Evolutionary conservation across 2,888 invertebrate species (phyloP).

Genomic region (Caradrina clavipalpis): DNA sequence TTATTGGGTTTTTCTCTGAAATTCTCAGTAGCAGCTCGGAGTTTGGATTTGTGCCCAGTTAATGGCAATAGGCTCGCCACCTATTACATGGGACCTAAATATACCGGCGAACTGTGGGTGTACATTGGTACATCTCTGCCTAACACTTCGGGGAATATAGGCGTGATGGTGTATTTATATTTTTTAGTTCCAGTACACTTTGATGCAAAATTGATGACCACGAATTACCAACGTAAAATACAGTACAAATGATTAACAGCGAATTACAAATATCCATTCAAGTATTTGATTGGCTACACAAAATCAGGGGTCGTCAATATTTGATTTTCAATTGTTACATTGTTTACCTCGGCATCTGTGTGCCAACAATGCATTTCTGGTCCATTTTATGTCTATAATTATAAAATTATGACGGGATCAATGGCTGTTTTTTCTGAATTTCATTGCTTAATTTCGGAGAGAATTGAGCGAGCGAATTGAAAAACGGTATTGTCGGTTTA

Average conservation of each 20-base stretch:
- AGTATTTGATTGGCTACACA: slow-evolving; percentile 64
- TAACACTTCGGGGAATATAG: too few species aligned
- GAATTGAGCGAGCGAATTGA: slow-evolving; percentile 34
- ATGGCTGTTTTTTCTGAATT: slow-evolving; percentile 41
- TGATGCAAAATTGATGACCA: slow-evolving; percentile 25
- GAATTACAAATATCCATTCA: slow-evolving; percentile 58
- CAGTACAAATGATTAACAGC: slow-evolving; percentile 55
- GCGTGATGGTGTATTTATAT: too few species aligned
- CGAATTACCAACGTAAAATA: slow-evolving; percentile 43
- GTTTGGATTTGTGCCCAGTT: too few species aligned
- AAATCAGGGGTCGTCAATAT: slow-evolving; percentile 69
- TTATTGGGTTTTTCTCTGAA: too few species aligned
- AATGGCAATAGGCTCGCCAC: too few species aligned
- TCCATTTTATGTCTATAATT: slow-evolving; percentile 16
- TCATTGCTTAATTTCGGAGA: slow-evolving; percentile 48
- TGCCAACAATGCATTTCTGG: slow-evolving; percentile 53
- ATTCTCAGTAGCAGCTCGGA: too few species aligned
- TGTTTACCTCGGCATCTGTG: slow-evolving; percentile 62
- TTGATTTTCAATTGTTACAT: slow-evolving; percentile 71
- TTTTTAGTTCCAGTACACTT: slow-evolving; percentile 11
- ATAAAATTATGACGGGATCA: slow-evolving; percentile 25
- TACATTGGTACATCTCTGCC: too few species aligned
- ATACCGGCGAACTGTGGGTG: too few species aligned
- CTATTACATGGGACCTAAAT: too few species aligned
- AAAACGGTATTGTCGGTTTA: slow-evolving; percentile 46